Conservation (phyloP, 1,140 invertebrate species). For the Wasmannia auropunctata region DNA sequence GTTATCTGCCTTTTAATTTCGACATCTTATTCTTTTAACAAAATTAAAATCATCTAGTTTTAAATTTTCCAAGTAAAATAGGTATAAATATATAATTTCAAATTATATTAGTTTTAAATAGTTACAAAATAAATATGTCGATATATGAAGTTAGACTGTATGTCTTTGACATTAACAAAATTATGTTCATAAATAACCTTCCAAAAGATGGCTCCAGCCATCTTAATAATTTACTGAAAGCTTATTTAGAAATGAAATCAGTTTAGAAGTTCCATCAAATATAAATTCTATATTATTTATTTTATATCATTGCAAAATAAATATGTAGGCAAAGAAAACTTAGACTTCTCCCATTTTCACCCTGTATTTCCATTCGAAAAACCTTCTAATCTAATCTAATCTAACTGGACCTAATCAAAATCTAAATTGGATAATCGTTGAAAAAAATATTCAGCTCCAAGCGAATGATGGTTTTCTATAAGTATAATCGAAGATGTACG, state of each 20-base stretch:
- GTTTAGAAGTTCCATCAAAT: background rate
- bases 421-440: background rate
- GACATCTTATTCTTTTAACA: background rate
- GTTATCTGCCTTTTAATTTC: too few species aligned
- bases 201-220: too few species aligned
- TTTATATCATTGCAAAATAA: background rate
- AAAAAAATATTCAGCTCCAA: background rate
- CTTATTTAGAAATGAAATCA: background rate
- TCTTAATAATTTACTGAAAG: too few species aligned
- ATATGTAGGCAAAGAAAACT: background rate
- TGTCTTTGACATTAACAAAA: too few species aligned
- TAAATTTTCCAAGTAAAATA: background rate
- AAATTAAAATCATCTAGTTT: background rate
- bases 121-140: too few species aligned
- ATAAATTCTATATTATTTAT: background rate
- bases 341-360: too few species aligned
- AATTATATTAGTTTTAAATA: too few species aligned
- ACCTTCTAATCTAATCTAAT: background rate
- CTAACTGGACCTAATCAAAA: background rate
- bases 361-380: background rate
- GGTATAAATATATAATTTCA: too few species aligned
- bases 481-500: too few species aligned
- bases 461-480: background rate
- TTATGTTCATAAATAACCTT: too few species aligned
- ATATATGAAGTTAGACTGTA: too few species aligned